Percentiles rank a stretch among this genome's conserved stretches.
phyloP scores from a whole-genome alignment of 2,113 vertebrate species.

The Piliocolobus tephrosceles region DNA sequence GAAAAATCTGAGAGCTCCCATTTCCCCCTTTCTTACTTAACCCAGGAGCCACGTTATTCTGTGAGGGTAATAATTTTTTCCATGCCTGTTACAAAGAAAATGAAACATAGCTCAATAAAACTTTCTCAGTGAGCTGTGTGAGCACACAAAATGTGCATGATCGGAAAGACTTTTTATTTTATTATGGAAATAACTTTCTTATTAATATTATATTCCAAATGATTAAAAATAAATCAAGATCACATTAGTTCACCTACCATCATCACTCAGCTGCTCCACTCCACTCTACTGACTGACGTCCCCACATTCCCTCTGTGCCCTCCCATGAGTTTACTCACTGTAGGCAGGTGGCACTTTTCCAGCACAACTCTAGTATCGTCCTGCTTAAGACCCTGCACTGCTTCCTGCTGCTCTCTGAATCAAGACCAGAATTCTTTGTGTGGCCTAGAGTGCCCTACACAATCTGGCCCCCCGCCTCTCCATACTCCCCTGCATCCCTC shows the following conservation, averaged over 20 bases:
- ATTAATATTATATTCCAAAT: slow-evolving; percentile 2
- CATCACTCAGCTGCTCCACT: neutral
- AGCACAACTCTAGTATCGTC: neutral
- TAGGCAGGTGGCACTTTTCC: neutral
- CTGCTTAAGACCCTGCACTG: neutral
- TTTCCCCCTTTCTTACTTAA: neutral
- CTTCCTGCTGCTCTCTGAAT: neutral
- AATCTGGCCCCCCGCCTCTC: neutral
- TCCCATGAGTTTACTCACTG: neutral
- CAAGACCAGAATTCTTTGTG: neutral
- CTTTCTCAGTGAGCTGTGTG: neutral
- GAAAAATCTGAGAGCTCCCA: neutral
- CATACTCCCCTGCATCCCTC: neutral
- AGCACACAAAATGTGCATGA: slow-evolving; percentile 7
- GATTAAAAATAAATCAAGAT: neutral
- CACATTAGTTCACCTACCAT: neutral
- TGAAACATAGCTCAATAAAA: slow-evolving; percentile 6
- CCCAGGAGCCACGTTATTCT: neutral
- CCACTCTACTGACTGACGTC: neutral
- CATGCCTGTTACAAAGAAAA: neutral
- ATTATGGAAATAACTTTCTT: slow-evolving; percentile 19
- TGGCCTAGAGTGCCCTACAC: neutral
- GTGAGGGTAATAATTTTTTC: slow-evolving; percentile 9
- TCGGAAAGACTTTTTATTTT: slow-evolving; percentile 35
- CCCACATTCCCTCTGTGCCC: neutral